Percentiles rank a stretch among this genome's conserved stretches.
phyloP scores from a whole-genome alignment of 2,797 vertebrate species.

The Amniataba percoides region DNA sequence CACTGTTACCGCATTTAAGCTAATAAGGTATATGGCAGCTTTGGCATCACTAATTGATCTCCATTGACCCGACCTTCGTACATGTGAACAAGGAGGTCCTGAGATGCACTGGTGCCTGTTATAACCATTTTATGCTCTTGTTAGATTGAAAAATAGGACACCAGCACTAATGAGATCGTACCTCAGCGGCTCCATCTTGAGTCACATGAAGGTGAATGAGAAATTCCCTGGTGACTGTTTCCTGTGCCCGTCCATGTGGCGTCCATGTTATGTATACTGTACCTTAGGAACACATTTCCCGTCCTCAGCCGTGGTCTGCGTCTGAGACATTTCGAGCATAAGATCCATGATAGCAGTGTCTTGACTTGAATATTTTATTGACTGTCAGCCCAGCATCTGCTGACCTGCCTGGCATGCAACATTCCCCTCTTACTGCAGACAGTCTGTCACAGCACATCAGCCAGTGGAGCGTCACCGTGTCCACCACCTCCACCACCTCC shows the following conservation, averaged over 20 bases:
- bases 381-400: slow-evolving; percentile 76
- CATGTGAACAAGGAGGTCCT: neutral
- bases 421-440: slow-evolving; percentile 71
- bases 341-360: slow-evolving; percentile 72
- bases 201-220: neutral
- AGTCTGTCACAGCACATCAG: slow-evolving; percentile 78
- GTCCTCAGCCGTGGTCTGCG: slow-evolving; percentile 21
- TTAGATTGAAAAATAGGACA: neutral
- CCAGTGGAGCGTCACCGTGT: slow-evolving; percentile 64
- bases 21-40: too few relatives aligned
- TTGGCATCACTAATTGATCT: neutral
- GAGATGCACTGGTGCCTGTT: neutral
- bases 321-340: slow-evolving; percentile 58
- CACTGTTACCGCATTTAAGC: too few relatives aligned
- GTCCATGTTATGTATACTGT: neutral
- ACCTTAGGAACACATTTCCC: slow-evolving; percentile 33
- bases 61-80: neutral
- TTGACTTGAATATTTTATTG: slow-evolving; percentile 84
- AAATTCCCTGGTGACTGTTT: neutral
- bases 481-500: slow-evolving; percentile 26
- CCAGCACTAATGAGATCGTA: neutral
- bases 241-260: neutral
- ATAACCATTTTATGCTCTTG: neutral
- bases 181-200: neutral
- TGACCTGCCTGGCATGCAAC: slow-evolving; percentile 75